Conservation (phyloP, 2,113 vertebrate genomes). For the Ctenodactylus gundi region DNA sequence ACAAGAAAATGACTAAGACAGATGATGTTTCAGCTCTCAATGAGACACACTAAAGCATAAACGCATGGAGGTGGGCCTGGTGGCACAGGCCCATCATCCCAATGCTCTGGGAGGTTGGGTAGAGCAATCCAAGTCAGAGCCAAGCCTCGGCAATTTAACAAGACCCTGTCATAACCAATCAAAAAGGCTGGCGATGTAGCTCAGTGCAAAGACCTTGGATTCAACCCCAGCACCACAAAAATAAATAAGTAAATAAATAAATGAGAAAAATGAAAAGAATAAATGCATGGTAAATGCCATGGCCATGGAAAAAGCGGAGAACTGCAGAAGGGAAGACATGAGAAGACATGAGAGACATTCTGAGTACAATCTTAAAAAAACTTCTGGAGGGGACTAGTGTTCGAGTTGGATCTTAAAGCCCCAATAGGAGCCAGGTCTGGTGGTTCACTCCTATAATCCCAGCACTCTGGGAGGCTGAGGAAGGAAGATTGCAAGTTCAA, state of each 20-base stretch:
- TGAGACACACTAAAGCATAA: background rate
- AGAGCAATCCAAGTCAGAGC: background rate
- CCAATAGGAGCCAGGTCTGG: background rate
- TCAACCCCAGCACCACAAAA: background rate
- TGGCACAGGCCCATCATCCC: background rate
- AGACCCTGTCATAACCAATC: background rate
- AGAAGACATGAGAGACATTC: background rate
- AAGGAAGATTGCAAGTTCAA: too few species aligned
- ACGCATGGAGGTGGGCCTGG: background rate
- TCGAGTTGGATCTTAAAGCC: background rate
- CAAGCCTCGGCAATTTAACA: background rate
- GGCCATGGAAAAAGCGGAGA: background rate
- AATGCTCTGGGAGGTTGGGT: background rate
- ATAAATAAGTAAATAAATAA: too few species aligned
- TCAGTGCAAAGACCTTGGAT: background rate
- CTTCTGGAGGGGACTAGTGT: background rate
- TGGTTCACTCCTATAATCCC: too few species aligned
- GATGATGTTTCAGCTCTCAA: background rate
- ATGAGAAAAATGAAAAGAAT: too few species aligned
- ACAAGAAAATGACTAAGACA: background rate
- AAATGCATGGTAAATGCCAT: accelerated
- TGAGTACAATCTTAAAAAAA: background rate
- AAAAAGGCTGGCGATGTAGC: too few species aligned
- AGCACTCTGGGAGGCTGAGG: too few species aligned
- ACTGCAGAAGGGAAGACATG: background rate